Evolutionary conservation across 2,113 vertebrate species (phyloP).

Genomic region (Alligator sinensis): DNA sequence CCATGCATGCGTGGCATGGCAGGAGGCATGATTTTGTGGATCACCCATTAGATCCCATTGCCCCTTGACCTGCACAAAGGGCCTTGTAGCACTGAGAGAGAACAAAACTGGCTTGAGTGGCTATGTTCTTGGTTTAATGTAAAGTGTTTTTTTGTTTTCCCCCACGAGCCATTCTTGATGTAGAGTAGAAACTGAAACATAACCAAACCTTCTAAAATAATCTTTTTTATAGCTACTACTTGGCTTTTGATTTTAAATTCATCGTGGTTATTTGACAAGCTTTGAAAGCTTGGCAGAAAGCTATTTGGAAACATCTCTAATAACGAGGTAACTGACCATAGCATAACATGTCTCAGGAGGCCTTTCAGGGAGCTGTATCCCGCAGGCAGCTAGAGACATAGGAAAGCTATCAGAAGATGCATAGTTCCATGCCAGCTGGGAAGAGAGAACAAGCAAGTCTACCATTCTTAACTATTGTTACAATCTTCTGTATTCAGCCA

Average conservation of each 20-base stretch:
- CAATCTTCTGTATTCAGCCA: not conserved
- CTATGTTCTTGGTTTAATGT: not conserved
- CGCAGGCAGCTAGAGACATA: not conserved
- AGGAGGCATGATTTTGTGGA: too few species aligned
- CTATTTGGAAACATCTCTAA: not conserved
- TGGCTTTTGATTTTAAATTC: slow-evolving; percentile 16
- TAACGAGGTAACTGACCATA: not conserved
- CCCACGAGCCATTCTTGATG: not conserved
- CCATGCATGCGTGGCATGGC: too few species aligned
- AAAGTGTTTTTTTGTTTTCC: not conserved
- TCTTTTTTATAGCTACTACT: not conserved
- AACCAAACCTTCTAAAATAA: not conserved
- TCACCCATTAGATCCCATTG: too few species aligned
- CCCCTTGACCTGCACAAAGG: too few species aligned
- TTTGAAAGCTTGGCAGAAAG: slow-evolving; percentile 15
- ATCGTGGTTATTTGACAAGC: not conserved
- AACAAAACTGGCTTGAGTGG: too few species aligned
- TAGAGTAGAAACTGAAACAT: slow-evolving; percentile 11
- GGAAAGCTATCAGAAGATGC: not conserved
- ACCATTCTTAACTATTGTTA: not conserved
- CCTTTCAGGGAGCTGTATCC: not conserved
- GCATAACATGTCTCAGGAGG: fast-evolving
- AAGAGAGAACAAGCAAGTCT: not conserved
- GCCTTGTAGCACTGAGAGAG: too few species aligned
- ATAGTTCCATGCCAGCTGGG: not conserved